Evolutionary conservation across 2,113 vertebrate genomes (phyloP), one percentile per base, ranked within the genome.

Genomic region (Bettongia penicillata): DNA sequence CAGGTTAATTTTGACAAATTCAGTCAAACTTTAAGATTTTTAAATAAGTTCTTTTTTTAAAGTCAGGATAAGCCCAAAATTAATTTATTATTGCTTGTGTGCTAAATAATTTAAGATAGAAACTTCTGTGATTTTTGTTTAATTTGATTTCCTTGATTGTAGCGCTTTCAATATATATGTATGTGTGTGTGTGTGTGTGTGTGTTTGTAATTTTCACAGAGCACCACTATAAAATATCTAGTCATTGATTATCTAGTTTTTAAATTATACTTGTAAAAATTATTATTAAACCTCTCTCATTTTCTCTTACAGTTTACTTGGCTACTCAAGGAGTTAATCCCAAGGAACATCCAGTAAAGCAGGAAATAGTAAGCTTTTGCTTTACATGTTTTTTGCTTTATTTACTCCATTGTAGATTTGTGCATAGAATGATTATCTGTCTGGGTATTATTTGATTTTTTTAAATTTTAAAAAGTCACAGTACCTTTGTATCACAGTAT

Each of bases 321-420:
- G 98, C 99, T 91, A 99, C 99, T 94, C 99, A 99, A 98, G 99
- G 99, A 97, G 95, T 99, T 92, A 99, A 99, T 98, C 99, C 99
- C 47, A 99, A 99, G 98, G 99, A 99, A 16, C 99, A 99, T 98
- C 99, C 99, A 95, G 99, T 99, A 97, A 99, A 99, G 98, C 99
- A 99, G 94, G 99, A 99, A 93, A 95, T 99, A 99, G 99, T 99
- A 98, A 98, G 99, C 93, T 94, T 95, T 53, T 92, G 94, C 1
- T 11, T 2, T 91, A 16, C 95, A 77, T 51, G 25, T 84, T 68
- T 55, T 96, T 94, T 50, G 91, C 93, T 95, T 96, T 94, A 55
- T 94, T 94, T 90, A 31, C 11, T 6, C 0, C 24, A 1, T 53
- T 95, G 28, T 97, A 31, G 37, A 0, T 51, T 94, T 55, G 94